phyloP scores from a whole-genome alignment of 2,797 vertebrate species.

The Semaprochilodus insignis region DNA sequence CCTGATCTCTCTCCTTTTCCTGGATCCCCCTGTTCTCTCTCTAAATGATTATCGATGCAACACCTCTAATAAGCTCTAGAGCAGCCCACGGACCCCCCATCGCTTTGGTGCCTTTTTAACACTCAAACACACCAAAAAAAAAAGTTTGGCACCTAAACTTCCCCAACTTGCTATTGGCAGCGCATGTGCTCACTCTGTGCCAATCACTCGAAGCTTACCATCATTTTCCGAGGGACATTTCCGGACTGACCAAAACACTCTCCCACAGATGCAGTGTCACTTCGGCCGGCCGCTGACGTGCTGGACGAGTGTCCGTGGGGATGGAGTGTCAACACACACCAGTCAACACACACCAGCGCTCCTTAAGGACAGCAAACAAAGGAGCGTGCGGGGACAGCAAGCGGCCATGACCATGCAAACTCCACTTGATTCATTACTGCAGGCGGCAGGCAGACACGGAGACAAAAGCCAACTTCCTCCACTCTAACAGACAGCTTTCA shows the following conservation, averaged over 20 bases:
- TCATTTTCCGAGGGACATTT: conserved; percentile 32
- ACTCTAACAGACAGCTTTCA: background rate
- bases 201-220: background rate
- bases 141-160: conserved; percentile 27
- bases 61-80: conserved; percentile 74
- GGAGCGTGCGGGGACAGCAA: background rate
- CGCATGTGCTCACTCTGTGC: background rate
- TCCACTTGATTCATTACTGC: background rate
- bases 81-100: conserved; percentile 17
- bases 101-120: background rate
- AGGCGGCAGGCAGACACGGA: background rate
- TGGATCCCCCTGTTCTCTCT: conserved; percentile 19
- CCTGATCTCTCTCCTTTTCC: background rate
- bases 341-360: conserved; percentile 13
- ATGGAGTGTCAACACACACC: conserved; percentile 43
- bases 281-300: conserved; percentile 10
- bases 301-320: conserved; percentile 39
- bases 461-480: conserved; percentile 4
- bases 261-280: conserved; percentile 32
- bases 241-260: conserved; percentile 29
- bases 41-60: conserved; percentile 72
- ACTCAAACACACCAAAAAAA: background rate
- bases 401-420: background rate
- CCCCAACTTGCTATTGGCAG: conserved; percentile 3
- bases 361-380: conserved; percentile 45